These are phyloP conservation scores for Thamnophis sirtalis DNA, from an alignment of 2,113 vertebrate genomes.

Conservation along the genomic window DNA sequence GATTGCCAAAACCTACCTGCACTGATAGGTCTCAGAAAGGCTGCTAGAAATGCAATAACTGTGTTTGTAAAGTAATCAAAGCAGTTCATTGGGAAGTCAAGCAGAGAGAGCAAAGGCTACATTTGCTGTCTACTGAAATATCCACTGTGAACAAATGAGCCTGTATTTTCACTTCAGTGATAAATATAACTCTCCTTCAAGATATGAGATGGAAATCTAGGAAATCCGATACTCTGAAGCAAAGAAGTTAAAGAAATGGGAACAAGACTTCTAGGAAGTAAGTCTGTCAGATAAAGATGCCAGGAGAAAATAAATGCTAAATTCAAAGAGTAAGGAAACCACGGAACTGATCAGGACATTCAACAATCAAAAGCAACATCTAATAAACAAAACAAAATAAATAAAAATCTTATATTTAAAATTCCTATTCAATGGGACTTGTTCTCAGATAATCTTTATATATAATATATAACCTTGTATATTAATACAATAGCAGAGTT, in stretches of 20 bases:
- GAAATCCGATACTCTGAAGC: background rate
- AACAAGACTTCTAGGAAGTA: background rate
- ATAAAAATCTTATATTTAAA: background rate
- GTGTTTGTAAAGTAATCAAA: slow-evolving; percentile 49
- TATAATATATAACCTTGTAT: too few species aligned
- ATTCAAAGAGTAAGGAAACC: background rate
- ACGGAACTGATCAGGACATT: background rate
- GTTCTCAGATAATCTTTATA: background rate
- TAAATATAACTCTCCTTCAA: background rate
- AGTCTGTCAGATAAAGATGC: background rate
- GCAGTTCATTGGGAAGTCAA: slow-evolving; percentile 36
- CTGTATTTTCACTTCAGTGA: background rate
- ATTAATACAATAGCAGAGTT: too few species aligned
- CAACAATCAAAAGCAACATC: background rate
- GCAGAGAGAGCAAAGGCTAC: slow-evolving; percentile 3
- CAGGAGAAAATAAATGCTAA: background rate
- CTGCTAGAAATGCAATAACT: slow-evolving; percentile 50
- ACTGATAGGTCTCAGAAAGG: slow-evolving; percentile 43
- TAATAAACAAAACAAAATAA: background rate
- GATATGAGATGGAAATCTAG: accelerated
- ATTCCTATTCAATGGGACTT: background rate
- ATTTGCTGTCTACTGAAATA: slow-evolving; percentile 21
- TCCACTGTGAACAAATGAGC: background rate
- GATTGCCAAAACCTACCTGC: slow-evolving; percentile 14
- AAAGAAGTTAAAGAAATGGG: background rate